phyloP scores from a whole-genome alignment of 2,113 vertebrate species.

The Dendropsophus ebraccatus region DNA sequence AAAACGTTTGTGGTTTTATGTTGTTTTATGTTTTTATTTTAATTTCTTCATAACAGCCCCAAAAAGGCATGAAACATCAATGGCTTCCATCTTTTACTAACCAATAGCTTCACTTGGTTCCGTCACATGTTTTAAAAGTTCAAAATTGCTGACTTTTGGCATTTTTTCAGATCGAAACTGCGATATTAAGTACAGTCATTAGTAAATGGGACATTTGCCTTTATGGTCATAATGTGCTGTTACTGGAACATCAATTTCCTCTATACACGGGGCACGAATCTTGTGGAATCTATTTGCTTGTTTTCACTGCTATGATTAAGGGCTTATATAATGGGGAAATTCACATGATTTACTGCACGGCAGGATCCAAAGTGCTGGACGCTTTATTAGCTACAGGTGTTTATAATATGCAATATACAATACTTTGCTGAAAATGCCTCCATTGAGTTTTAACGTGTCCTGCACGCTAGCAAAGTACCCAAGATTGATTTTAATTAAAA shows the following conservation, averaged over 20 bases:
- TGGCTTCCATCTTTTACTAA: neutral
- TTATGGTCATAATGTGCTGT: slow-evolving; percentile 32
- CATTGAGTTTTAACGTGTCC: slow-evolving; percentile 36
- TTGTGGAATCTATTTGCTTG: slow-evolving; percentile 47
- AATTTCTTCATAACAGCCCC: neutral
- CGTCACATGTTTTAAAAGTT: slow-evolving; percentile 25
- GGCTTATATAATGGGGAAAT: slow-evolving; percentile 49
- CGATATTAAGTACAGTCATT: slow-evolving; percentile 30
- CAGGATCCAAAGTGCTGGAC: slow-evolving; percentile 39
- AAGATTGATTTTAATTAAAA: slow-evolving; percentile 29
- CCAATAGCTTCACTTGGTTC: neutral
- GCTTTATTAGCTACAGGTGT: slow-evolving; percentile 56
- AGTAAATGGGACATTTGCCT: slow-evolving; percentile 31
- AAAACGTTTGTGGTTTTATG: neutral
- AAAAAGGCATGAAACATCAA: neutral
- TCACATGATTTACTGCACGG: slow-evolving; percentile 55
- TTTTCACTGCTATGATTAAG: slow-evolving; percentile 54
- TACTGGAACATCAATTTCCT: slow-evolving; percentile 47
- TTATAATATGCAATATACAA: slow-evolving; percentile 55
- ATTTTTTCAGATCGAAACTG: neutral
- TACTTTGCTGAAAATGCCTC: slow-evolving; percentile 39
- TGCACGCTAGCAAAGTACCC: neutral
- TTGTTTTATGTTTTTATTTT: neutral
- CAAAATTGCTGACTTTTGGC: slow-evolving; percentile 33
- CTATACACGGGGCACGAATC: slow-evolving; percentile 22